A percentile compares a stretch with the other conserved stretches of the same genome.
Conservation (phyloP, 2,888 invertebrate genomes). For the Selenia dentaria region DNA sequence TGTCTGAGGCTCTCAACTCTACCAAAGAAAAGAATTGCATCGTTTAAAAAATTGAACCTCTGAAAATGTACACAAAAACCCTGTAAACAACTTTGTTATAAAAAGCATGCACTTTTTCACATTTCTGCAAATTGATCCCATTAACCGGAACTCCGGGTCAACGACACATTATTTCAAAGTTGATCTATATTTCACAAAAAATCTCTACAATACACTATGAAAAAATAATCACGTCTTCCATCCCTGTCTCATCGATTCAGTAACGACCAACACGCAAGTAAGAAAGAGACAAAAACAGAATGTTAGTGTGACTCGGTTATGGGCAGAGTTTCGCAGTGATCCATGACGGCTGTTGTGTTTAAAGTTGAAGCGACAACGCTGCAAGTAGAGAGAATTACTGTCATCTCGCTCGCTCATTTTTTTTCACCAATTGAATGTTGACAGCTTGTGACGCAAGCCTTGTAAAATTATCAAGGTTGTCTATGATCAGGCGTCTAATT, state of each 20-base stretch:
- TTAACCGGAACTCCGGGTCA: conserved; percentile 61
- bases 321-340: conserved; percentile 75
- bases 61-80: background rate
- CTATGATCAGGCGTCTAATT: conserved; percentile 48
- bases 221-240: conserved; percentile 46
- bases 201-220: conserved; percentile 56
- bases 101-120: conserved; percentile 32
- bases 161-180: conserved; percentile 75
- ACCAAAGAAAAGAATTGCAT: background rate
- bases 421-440: conserved; percentile 57
- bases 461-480: conserved; percentile 57
- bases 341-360: conserved; percentile 74
- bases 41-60: background rate
- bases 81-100: conserved; percentile 21
- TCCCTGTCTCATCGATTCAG: conserved; percentile 47
- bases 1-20: background rate
- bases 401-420: conserved; percentile 60
- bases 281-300: conserved; percentile 56
- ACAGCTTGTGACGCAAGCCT: conserved; percentile 60
- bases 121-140: conserved; percentile 41
- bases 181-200: conserved; percentile 81
- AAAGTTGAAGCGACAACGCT: conserved; percentile 68
- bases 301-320: conserved; percentile 49
- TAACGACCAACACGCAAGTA: conserved; percentile 29
- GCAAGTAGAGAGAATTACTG: conserved; percentile 41